Evolutionary conservation across 2,113 vertebrate genomes (phyloP), one percentile per base, ranked within the genome.

Genomic region (Melanotaenia duboulayi): DNA sequence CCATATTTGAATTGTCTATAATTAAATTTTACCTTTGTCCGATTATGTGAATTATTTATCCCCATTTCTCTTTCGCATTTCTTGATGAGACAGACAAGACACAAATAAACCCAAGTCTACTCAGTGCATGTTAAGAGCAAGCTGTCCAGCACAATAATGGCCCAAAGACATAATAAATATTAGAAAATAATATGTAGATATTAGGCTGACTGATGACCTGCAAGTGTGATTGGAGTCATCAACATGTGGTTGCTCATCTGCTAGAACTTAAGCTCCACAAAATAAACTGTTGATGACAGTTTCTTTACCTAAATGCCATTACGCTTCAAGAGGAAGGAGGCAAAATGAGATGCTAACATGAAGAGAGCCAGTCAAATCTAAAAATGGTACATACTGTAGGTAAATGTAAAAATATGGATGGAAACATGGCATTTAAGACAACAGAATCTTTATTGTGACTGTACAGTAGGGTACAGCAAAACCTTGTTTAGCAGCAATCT

Each of bases 121-220:
- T 58, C 61, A 69, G 35, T 57, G 19, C 49, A 62, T 67, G 56
- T 82, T 13, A 81, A 66, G 17, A 65, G 44, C 60, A 51, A 44
- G 48, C 35, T 63, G 35, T 17, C 11, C 10, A 37, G 52, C 62
- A 13, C 0, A 60, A 58, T 25, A 59, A 54, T 12, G 14, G 10
- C 57, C 51, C 3, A 1, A 49, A n/a, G 7, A 51, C 17, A n/a
- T 63, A 55, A 60, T 48, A 16, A 49, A 70, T 20, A 52, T 28
- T n/a, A 12, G 2, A 13, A 44, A 4, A 32, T 40, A 32, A n/a
- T 11, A 25, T 5, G 24, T 20, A 82, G 52, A 68, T 42, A 10
- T 5, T 10, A 57, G 14, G 22, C 19, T 39, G 11, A 51, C 28
- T n/a, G 11, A 57, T 23, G 0, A 42, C 49, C 13, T 1, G 6